phyloP scores from a whole-genome alignment of 2,113 vertebrate genomes.

The Ivindomyrus marchei region DNA sequence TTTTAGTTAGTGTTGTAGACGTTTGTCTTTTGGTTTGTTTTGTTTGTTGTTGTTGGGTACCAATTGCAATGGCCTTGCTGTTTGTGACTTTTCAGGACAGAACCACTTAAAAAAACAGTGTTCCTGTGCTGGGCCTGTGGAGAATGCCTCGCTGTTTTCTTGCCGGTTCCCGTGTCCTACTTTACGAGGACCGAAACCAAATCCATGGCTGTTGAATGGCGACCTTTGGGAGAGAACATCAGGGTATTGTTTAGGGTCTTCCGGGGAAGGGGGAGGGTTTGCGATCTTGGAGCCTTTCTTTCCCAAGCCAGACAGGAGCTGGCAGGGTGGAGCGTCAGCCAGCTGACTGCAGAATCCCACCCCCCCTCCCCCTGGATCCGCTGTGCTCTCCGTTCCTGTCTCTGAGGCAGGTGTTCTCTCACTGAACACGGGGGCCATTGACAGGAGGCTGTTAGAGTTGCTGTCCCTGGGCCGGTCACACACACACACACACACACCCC shows the following conservation, averaged over 20 bases:
- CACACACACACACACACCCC: not conserved
- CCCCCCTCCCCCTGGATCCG: not conserved
- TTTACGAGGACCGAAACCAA: not conserved
- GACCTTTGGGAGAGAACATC: not conserved
- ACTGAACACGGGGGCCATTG: not conserved
- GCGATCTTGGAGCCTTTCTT: not conserved
- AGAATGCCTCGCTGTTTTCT: constrained; percentile 1
- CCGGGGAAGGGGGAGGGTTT: not conserved
- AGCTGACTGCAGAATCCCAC: not conserved
- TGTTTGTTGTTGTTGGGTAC: not conserved
- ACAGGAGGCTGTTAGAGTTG: not conserved
- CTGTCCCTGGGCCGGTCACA: not conserved
- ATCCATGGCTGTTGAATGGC: constrained; percentile 25
- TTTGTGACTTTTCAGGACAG: not conserved
- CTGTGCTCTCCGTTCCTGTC: not conserved
- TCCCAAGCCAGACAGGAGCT: not conserved
- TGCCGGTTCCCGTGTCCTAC: constrained; percentile 23
- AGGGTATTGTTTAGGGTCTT: not conserved
- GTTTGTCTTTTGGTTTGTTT: not conserved
- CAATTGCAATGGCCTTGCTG: not conserved
- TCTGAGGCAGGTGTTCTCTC: not conserved
- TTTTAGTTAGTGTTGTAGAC: not conserved
- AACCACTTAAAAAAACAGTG: not conserved
- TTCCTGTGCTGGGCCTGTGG: not conserved
- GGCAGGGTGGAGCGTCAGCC: not conserved